phyloP scores from a whole-genome alignment of 1,140 invertebrate genomes.

The Apis dorsata region DNA sequence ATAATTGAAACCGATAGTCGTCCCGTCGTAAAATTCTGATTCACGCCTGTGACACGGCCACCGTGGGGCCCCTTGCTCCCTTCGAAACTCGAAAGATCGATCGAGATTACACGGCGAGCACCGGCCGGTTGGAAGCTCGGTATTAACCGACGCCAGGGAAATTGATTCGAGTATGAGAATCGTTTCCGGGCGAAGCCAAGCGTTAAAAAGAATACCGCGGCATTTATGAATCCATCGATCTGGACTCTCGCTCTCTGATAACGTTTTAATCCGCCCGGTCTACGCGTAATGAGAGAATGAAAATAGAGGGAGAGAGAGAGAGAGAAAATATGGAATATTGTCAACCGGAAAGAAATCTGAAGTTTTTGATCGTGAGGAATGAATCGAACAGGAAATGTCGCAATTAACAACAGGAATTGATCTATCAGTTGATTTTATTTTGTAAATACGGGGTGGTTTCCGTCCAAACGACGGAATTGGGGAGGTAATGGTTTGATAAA shows the following conservation, averaged over 20 bases:
- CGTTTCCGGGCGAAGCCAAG: background rate
- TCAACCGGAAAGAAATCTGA: background rate
- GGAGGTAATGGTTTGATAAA: background rate
- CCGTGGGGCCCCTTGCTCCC: background rate
- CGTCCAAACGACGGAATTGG: background rate
- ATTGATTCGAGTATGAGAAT: constrained; percentile 30
- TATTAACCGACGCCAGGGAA: constrained; percentile 28
- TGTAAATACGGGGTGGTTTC: background rate
- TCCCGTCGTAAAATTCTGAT: constrained; percentile 49
- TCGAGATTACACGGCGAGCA: constrained; percentile 17
- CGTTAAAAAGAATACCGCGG: constrained; percentile 1
- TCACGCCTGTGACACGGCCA: background rate
- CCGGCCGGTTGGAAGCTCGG: background rate
- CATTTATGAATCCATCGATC: background rate
- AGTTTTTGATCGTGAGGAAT: background rate
- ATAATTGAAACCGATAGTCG: constrained; percentile 64
- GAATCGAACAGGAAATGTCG: background rate
- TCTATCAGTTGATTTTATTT: background rate
- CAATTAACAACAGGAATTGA: background rate
- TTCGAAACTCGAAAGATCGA: constrained; percentile 24
- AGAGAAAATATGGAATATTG: background rate
- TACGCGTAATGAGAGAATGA: background rate
- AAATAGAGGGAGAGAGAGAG: background rate
- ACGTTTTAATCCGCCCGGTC: constrained; percentile 1
- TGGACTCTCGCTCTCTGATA: background rate